phyloP scores from a whole-genome alignment of 2,888 invertebrate genomes.

The Epistrophella euchroma region DNA sequence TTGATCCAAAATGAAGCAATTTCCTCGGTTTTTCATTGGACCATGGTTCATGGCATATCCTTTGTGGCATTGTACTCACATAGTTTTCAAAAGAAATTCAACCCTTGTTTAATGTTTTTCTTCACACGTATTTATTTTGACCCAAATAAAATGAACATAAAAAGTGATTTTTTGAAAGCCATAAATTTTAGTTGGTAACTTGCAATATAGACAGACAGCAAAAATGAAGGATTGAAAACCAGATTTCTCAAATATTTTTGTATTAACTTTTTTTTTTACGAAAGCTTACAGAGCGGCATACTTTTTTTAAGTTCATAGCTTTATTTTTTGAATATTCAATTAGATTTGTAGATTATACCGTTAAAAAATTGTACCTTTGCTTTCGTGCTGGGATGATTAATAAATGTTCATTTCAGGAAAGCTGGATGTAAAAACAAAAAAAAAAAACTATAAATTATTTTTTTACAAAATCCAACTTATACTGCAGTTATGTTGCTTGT shows the following conservation, averaged over 20 bases:
- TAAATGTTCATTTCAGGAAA: not conserved
- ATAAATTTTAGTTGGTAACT: not conserved
- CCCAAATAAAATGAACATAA: not conserved
- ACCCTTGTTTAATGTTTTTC: constrained; percentile 19
- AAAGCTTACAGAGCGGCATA: too few relatives aligned
- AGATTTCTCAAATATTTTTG: not conserved
- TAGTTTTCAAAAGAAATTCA: constrained; percentile 1
- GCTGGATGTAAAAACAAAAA: not conserved
- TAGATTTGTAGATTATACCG: too few relatives aligned
- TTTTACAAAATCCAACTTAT: too few relatives aligned
- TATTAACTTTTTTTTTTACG: too few relatives aligned
- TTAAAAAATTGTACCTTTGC: too few relatives aligned
- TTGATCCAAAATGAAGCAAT: constrained; percentile 26
- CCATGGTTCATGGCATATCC: constrained; percentile 3
- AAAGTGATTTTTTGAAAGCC: constrained; percentile 20
- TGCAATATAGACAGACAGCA: not conserved
- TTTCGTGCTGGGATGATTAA: not conserved
- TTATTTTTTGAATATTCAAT: not conserved
- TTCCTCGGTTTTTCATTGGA: not conserved
- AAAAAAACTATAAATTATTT: not conserved
- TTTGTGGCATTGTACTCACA: not conserved
- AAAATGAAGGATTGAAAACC: not conserved
- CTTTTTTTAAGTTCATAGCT: too few relatives aligned
- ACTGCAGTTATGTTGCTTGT: not conserved
- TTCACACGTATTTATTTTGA: constrained; percentile 9